Conservation (phyloP, 2,113 vertebrate genomes). For the Martes martes region DNA sequence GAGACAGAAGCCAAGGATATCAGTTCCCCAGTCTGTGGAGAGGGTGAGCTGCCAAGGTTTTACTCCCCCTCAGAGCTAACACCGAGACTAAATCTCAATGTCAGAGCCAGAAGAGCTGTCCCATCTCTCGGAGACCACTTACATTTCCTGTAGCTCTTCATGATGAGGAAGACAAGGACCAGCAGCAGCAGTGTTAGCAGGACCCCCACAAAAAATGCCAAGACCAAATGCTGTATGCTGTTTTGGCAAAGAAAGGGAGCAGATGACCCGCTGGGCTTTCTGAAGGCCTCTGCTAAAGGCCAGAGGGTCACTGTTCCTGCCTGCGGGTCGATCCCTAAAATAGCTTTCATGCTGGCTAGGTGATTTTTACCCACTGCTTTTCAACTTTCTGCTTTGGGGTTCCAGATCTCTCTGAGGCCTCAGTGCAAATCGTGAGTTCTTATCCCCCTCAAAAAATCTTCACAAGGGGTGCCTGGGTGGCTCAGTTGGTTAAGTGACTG, state of each 20-base stretch:
- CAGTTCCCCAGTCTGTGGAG: not conserved
- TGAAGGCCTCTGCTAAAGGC: not conserved
- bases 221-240: slow-evolving; percentile 55
- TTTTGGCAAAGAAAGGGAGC: not conserved
- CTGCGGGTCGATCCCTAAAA: not conserved
- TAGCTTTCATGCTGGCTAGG: not conserved
- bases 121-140: slow-evolving; percentile 44
- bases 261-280: not conserved
- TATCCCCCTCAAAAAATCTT: too few species aligned
- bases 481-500: too few species aligned
- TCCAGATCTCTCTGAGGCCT: not conserved
- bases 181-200: slow-evolving; percentile 60
- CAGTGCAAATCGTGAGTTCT: not conserved
- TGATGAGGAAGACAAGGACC: slow-evolving; percentile 44
- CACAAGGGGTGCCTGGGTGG: too few species aligned
- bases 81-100: not conserved
- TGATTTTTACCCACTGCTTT: not conserved
- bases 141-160: slow-evolving; percentile 68
- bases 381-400: not conserved
- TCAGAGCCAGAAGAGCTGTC: not conserved
- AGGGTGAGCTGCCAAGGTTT: not conserved
- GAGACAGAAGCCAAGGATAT: not conserved
- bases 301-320: too few species aligned
- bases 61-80: not conserved
- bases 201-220: slow-evolving; percentile 76